Conservation (phyloP, 2,797 vertebrate species). For the Margarornis squamiger region DNA sequence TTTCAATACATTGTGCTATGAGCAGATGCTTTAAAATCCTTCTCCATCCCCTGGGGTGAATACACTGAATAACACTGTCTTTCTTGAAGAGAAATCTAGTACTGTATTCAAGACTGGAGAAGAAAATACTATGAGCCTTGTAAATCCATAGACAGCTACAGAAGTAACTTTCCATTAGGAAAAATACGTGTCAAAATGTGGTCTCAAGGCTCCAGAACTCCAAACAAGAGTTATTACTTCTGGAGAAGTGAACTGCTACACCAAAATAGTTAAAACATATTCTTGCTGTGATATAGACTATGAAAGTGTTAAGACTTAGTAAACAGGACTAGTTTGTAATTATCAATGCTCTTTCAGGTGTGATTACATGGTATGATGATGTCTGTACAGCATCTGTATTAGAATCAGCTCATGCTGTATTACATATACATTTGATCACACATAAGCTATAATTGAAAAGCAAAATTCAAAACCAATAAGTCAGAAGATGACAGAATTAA, state of each 20-base stretch:
- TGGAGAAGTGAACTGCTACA: not conserved
- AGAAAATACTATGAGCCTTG: not conserved
- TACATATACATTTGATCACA: not conserved
- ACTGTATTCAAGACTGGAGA: not conserved
- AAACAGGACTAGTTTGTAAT: not conserved
- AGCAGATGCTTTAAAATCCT: not conserved
- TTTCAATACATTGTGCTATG: conserved; percentile 1
- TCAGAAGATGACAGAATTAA: not conserved
- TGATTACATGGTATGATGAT: not conserved
- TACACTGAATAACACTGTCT: not conserved
- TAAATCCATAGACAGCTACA: not conserved
- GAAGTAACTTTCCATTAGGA: not conserved
- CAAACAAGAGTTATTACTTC: not conserved
- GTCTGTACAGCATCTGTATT: not conserved
- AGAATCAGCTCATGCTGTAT: not conserved
- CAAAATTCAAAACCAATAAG: not conserved
- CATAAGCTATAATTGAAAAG: not conserved
- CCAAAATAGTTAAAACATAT: not conserved
- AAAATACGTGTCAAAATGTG: not conserved
- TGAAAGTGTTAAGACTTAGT: not conserved
- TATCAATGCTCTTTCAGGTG: not conserved
- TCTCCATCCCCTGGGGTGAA: not conserved
- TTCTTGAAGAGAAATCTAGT: not conserved
- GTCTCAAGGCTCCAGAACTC: not conserved
- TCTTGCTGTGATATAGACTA: not conserved